Evolutionary conservation across 2,113 vertebrate species (phyloP), one percentile per base, ranked within the genome.

Genomic region (Myiozetetes cayanensis): DNA sequence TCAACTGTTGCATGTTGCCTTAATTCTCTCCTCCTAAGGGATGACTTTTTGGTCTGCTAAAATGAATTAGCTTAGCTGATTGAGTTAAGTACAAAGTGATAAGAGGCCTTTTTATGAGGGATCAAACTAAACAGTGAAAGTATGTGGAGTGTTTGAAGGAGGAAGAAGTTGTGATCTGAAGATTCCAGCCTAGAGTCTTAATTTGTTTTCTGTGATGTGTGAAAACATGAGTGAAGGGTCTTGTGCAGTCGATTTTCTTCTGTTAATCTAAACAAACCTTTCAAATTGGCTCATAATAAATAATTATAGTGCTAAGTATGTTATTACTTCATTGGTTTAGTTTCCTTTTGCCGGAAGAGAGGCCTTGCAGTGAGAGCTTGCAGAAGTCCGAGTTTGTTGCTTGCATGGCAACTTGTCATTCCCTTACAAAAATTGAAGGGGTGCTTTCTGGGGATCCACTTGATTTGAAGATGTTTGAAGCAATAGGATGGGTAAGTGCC

Each of bases 391-490:
- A 98, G 90, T 99, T 99, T 97, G 98, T 99, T 87, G 99, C 99
- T 81, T 99, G 99, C 96, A 99, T 99, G 99, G 99, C 99, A 95
- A 98, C 99, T 68, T 99, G 99, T 97, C 99, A 99, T 97, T 99
- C 99, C n/a, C 99, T 99, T 58, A 99, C 99, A 78, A 99, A 99
- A 98, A 99, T 99, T 85, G 99, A 99, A 87, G 99, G 99, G 39
- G 97, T 98, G 28, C 98, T 99, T 88, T 99, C 99, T 87, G 99
- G 99, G 84, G 99, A 99, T 91, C 99, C 99, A 0, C 98, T 99
- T 61, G 99, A 99, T 97, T 97, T 99, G 92, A 99, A 99, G 98
- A 99, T 99, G 99, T 99, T 99, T 96, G 99, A 99, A 97, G 99
- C 99, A 94, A 99, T 98, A 74, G 99, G 99, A 97, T 99, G 99